Conservation (phyloP, 2,113 vertebrate genomes). For the Spheniscus mendiculus region DNA sequence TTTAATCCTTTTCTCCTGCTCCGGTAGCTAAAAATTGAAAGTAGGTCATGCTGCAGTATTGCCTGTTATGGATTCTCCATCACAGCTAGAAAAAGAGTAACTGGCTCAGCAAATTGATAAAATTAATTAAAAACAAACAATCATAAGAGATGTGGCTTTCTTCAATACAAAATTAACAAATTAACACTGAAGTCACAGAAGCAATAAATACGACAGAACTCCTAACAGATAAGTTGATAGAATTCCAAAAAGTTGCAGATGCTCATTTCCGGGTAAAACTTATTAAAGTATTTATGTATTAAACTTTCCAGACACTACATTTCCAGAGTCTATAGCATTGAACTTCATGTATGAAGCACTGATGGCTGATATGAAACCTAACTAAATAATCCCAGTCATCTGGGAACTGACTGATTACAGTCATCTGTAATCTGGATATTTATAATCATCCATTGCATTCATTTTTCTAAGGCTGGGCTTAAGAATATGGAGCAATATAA, state of each 20-base stretch:
- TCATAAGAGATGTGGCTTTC: background rate
- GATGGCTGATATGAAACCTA: background rate
- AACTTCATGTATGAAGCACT: background rate
- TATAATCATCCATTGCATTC: background rate
- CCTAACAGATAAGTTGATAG: background rate
- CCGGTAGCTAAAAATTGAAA: background rate
- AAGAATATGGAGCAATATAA: background rate
- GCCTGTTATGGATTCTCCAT: background rate
- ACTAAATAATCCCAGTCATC: background rate
- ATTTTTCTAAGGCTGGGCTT: background rate
- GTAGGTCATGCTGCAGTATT: constrained; percentile 18
- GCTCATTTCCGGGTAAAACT: background rate
- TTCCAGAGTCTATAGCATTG: background rate
- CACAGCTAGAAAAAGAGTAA: constrained; percentile 4
- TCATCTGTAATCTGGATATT: background rate
- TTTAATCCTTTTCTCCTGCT: background rate
- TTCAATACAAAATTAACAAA: constrained; percentile 4
- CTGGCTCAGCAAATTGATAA: constrained; percentile 32
- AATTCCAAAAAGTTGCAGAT: background rate
- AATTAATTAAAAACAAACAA: constrained; percentile 36
- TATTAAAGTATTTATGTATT: background rate
- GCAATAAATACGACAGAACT: background rate
- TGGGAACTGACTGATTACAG: background rate
- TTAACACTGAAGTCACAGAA: background rate
- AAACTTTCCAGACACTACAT: background rate